Evolutionary conservation across 2,797 vertebrate species (phyloP).

Genomic region (Rousettus madagascariensis): DNA sequence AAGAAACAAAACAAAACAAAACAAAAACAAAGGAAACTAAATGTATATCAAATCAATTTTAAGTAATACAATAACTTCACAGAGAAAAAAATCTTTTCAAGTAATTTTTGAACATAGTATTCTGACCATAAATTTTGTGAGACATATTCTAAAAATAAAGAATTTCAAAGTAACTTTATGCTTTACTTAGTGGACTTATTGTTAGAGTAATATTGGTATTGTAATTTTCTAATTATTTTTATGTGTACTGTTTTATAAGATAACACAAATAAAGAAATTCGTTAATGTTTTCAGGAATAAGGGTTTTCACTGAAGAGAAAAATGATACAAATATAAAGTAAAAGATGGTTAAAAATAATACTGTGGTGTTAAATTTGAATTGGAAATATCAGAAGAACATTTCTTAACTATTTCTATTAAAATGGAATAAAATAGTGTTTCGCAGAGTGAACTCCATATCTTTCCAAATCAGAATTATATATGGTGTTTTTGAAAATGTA

Average conservation of each 20-base stretch:
- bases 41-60: neutral
- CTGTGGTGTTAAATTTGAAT: neutral
- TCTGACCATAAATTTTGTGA: neutral
- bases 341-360: neutral
- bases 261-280: neutral
- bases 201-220: neutral
- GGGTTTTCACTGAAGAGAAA: neutral
- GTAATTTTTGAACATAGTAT: neutral
- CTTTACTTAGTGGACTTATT: neutral
- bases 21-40: neutral
- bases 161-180: neutral
- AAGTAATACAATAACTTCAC: neutral
- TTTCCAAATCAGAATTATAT: neutral
- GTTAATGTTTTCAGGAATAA: neutral
- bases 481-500: neutral
- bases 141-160: neutral
- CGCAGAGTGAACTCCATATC: neutral
- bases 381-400: neutral
- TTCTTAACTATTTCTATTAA: neutral
- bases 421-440: neutral
- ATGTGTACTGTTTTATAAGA: neutral
- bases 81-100: neutral
- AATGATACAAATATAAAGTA: neutral
- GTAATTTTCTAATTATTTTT: neutral
- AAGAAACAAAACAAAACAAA: neutral